Conservation (phyloP, 2,797 vertebrate species). For the Sebastes ruberrimus region DNA sequence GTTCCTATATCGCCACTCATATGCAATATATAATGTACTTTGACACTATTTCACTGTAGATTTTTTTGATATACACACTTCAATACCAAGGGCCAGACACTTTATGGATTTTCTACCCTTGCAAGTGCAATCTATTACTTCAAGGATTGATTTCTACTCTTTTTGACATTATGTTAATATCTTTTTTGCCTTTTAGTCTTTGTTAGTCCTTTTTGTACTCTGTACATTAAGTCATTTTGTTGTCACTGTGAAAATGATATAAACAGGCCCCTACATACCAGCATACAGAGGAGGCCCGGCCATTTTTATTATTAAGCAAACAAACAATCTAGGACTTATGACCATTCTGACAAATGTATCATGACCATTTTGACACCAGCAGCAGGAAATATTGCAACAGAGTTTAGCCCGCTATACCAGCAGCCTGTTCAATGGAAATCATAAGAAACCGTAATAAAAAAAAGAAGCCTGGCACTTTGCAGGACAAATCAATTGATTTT, state of each 20-base stretch:
- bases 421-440: constrained; percentile 35
- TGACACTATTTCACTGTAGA: neutral
- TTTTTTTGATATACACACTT: neutral
- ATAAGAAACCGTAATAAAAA: constrained; percentile 44
- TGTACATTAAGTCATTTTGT: rapidly evolving
- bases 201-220: neutral
- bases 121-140: neutral
- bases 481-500: constrained; percentile 75
- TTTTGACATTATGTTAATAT: neutral
- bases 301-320: neutral
- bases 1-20: neutral
- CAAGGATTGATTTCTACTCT: neutral
- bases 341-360: constrained; percentile 2
- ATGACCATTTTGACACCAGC: neutral
- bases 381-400: neutral
- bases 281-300: neutral
- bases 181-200: neutral
- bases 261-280: neutral
- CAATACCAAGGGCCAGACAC: neutral
- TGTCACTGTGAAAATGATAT: neutral
- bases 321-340: neutral
- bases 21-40: neutral
- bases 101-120: neutral
- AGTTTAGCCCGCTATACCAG: constrained; percentile 7
- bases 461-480: constrained; percentile 41